These are phyloP conservation scores for Ceuthmochares aereus DNA, from an alignment of 2,113 vertebrate genomes.

Conservation along the genomic window DNA sequence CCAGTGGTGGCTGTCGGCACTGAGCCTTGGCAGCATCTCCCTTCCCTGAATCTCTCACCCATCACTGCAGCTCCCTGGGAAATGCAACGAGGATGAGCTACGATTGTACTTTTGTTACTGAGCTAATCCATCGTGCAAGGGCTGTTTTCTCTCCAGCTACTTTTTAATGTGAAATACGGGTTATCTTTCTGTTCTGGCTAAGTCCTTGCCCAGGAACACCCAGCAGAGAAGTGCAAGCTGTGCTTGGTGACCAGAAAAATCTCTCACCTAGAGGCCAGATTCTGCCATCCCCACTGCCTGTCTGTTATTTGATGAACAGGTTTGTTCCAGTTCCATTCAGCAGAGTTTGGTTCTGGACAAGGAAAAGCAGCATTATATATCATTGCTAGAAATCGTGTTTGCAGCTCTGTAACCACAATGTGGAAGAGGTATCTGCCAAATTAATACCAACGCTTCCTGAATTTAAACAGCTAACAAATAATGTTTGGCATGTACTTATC, in stretches of 20 bases:
- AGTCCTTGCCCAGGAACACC: background rate
- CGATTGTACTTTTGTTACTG: background rate
- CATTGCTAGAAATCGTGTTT: background rate
- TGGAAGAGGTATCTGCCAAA: background rate
- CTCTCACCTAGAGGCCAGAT: background rate
- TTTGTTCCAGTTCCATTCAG: background rate
- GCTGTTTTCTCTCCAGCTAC: background rate
- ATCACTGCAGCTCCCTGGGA: background rate
- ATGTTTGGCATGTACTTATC: background rate
- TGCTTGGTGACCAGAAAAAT: background rate
- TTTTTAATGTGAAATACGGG: background rate
- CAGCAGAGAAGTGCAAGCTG: background rate
- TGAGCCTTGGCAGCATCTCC: background rate
- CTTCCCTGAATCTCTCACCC: background rate
- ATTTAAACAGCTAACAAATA: background rate
- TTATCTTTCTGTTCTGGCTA: background rate
- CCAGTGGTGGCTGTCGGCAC: rapidly evolving
- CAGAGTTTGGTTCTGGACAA: background rate
- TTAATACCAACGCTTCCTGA: background rate
- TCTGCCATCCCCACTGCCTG: background rate
- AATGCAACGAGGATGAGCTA: rapidly evolving
- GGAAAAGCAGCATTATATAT: background rate
- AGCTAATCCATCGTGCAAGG: background rate
- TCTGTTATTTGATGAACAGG: background rate
- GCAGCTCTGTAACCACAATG: background rate